Base-by-base conservation (phyloP, 2,888 invertebrate species). In the Leucoptera coffeella region DNA sequence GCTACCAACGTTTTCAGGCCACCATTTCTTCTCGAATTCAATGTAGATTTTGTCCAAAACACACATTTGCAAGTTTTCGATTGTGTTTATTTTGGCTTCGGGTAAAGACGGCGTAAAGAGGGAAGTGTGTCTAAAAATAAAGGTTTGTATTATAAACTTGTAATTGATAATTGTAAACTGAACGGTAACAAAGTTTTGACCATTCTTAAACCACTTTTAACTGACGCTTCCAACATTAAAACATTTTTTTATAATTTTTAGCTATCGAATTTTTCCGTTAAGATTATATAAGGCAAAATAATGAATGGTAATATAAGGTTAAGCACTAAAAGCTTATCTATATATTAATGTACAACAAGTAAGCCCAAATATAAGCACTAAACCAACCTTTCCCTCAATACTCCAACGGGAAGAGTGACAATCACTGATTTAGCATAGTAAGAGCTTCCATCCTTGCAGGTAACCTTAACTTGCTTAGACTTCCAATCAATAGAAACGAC, bases 41-140 rank as follows among this genome's bases (percentile, higher is more conserved):
- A 85, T 55, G 45, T 78, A 83, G 32, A 85, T 74, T 59, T 85
- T 86, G 42, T 82, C 74, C 2, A 82, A 71, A 8, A 77, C 62
- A 13, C 82, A 80, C 35, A 82, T 73, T 15, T 74, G 75, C n/a
- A 85, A 50, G 29, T 72, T 74, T 42, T 74, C 51, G 35, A 82
- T 81, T 7, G 76, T 55, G 30, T 53, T 59, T 2, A 72, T 43
- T 51, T 82, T 82, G 19, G 48, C 47, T 3, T 43, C 36, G 3
- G 80, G 74, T 13, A 83, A 48, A 9, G 57, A 39, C 1, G 82
- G 82, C 24, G 50, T 55, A 45, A 83, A 83, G n/a, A 82, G 47
- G 14, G 57, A 44, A 2, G 39, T 35, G 37, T 74, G 62, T 33
- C 71, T 71, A 39, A 7, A 45, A 53, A 10, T 10, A 24, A 27